Percentiles rank a stretch among this genome's conserved stretches.
Conservation (phyloP, 1,140 invertebrate species). For the Heliothis virescens region DNA sequence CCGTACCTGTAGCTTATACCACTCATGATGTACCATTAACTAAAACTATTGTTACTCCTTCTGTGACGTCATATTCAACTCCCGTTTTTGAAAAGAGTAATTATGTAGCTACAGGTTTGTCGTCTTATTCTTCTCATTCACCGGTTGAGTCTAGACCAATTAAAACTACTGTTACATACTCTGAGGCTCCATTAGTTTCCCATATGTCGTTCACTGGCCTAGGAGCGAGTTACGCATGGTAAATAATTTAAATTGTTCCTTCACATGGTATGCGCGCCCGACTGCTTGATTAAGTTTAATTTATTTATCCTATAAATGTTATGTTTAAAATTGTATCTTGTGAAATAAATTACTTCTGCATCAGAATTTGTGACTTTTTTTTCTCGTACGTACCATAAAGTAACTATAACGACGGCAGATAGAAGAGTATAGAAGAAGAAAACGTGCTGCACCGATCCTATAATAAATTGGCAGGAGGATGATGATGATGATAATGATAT, state of each 20-base stretch:
- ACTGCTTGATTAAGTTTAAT: slow-evolving; percentile 59
- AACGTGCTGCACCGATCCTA: too few relatives aligned
- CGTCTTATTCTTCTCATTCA: slow-evolving; percentile 20
- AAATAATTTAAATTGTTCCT: slow-evolving; percentile 52
- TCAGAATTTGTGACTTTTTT: slow-evolving; percentile 20
- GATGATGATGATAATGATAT: too few relatives aligned
- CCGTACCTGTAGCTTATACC: slow-evolving; percentile 9
- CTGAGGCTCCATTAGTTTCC: slow-evolving; percentile 60
- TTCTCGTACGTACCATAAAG: background rate
- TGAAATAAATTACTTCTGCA: slow-evolving; percentile 29
- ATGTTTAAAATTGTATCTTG: slow-evolving; percentile 17
- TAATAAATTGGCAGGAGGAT: too few relatives aligned
- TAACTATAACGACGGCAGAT: too few relatives aligned
- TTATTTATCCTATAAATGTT: slow-evolving; percentile 55
- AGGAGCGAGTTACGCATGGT: slow-evolving; percentile 65
- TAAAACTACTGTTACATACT: slow-evolving; percentile 60
- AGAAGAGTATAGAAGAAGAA: too few relatives aligned
- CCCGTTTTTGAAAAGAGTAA: slow-evolving; percentile 38
- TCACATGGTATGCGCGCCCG: slow-evolving; percentile 60
- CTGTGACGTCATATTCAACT: slow-evolving; percentile 24
- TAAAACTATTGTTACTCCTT: slow-evolving; percentile 26
- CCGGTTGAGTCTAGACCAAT: slow-evolving; percentile 33
- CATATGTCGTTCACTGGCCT: slow-evolving; percentile 63
- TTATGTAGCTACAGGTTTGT: slow-evolving; percentile 11
- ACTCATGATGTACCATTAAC: slow-evolving; percentile 31